Evolutionary conservation across 35 echinoderm and acorn worm genomes (phyloP), one percentile per base, ranked within the genome.

Genomic region (Holothuria glaberrima): DNA sequence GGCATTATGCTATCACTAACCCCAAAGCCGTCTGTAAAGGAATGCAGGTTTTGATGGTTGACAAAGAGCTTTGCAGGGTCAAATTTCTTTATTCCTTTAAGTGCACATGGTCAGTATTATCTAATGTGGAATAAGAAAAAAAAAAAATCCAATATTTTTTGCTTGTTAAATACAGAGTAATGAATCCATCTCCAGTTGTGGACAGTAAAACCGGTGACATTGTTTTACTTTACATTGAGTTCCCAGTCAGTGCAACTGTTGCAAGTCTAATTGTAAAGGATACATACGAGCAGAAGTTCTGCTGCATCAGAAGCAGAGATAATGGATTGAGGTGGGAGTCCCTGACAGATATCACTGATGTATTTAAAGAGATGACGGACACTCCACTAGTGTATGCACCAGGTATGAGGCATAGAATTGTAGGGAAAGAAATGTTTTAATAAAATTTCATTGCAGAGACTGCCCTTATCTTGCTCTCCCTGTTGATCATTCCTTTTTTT

Each of bases 381-480:
- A 33, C 52, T 22, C 80, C 80, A 33, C 25, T 84, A 33, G 0
- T 84, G 10, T 84, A 84, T 61, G 80, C 80, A 84, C 80, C 80
- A 84, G 80, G 80, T 84, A 33, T 69, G 66, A 26, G 1, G 25
- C 25, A 12, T 29, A 1, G 66, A 16, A 13, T 27, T 69, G 7
- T 22, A 0, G 0, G 66, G 9, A 69, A n/a, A 69, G 16, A 25
- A n/a, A 29, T 0, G 66, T n/a, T 27, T 69, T 69, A 13, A 9
- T 69, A 9, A 69, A 69, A 29, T 69, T 69, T 6, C 9, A 9
- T 54, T 27, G n/a, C 25, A 69, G 31, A 1, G 25, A 33, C 13
- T 0, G n/a, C n/a, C n/a, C n/a, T n/a, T n/a, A n/a, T n/a, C n/a
- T n/a, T n/a, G n/a, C n/a, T n/a, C n/a, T n/a, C n/a, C n/a, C n/a